phyloP scores from a whole-genome alignment of 2,113 vertebrate genomes.

The Meles meles region DNA sequence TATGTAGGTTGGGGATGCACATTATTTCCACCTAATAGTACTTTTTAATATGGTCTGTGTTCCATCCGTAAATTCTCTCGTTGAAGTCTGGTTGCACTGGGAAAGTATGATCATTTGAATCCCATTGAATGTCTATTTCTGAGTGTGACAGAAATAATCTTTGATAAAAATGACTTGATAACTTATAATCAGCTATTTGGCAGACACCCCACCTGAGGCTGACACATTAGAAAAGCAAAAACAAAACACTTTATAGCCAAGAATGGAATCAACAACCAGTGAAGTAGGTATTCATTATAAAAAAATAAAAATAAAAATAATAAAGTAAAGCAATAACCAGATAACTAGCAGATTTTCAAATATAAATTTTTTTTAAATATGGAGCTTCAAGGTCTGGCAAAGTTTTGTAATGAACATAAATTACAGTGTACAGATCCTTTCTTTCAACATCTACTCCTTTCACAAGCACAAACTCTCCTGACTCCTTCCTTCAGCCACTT shows the following conservation, averaged over 20 bases:
- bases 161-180: not conserved
- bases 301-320: not conserved
- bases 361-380: not conserved
- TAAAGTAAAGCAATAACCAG: not conserved
- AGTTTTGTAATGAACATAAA: not conserved
- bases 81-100: not conserved
- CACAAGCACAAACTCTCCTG: not conserved
- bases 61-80: not conserved
- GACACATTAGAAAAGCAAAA: conserved; percentile 1
- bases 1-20: not conserved
- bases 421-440: not conserved
- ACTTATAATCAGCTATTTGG: not conserved
- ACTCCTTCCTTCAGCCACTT: too few species aligned
- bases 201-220: not conserved
- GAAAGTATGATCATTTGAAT: not conserved
- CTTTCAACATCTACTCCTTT: not conserved
- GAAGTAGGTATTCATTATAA: not conserved
- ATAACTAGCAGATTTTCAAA: not conserved
- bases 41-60: not conserved
- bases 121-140: not conserved
- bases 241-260: not conserved
- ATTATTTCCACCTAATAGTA: not conserved
- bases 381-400: not conserved
- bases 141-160: not conserved
- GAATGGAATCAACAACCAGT: not conserved